A percentile compares a stretch with the other conserved stretches of the same genome.
Conservation (phyloP, 2,797 vertebrate species). For the Hoplostethus mediterraneus region DNA sequence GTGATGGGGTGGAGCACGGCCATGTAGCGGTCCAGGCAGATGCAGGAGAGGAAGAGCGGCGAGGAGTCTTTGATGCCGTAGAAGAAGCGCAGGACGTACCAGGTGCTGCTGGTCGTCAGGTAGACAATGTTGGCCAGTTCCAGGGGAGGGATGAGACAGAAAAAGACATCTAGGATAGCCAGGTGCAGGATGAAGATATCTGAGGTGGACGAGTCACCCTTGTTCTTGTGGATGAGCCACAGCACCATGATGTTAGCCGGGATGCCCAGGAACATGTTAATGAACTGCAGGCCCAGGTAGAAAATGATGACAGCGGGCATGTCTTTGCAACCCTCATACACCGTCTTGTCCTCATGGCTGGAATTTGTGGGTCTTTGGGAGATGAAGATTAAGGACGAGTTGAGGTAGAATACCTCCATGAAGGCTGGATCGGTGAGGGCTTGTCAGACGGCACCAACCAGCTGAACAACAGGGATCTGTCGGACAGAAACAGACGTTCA, state of each 20-base stretch:
- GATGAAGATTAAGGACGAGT: conserved; percentile 64
- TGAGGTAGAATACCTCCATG: conserved; percentile 73
- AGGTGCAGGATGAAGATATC: conserved; percentile 85
- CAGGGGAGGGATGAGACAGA: conserved; percentile 82
- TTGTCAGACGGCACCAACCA: not conserved
- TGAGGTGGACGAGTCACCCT: conserved; percentile 79
- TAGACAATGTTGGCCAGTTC: conserved; percentile 80
- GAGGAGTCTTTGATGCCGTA: conserved; percentile 84
- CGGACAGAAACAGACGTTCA: not conserved
- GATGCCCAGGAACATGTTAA: conserved; percentile 85
- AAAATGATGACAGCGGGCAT: conserved; percentile 76
- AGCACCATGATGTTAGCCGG: conserved; percentile 84
- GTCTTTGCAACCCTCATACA: conserved; percentile 69
- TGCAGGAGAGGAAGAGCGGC: conserved; percentile 83
- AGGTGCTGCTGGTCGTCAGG: conserved; percentile 67
- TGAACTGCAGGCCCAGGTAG: conserved; percentile 81
- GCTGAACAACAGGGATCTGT: conserved; percentile 26
- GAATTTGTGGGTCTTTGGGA: conserved; percentile 63
- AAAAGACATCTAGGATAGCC: conserved; percentile 80
- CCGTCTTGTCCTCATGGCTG: conserved; percentile 19
- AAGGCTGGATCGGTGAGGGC: not conserved
- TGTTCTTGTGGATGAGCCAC: conserved; percentile 83
- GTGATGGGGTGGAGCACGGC: conserved; percentile 84
- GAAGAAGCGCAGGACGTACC: conserved; percentile 83
- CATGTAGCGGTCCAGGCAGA: conserved; percentile 87